These are phyloP conservation scores for Bovichtus variegatus DNA, from an alignment of 2,797 vertebrate genomes.

Conservation along the genomic window DNA sequence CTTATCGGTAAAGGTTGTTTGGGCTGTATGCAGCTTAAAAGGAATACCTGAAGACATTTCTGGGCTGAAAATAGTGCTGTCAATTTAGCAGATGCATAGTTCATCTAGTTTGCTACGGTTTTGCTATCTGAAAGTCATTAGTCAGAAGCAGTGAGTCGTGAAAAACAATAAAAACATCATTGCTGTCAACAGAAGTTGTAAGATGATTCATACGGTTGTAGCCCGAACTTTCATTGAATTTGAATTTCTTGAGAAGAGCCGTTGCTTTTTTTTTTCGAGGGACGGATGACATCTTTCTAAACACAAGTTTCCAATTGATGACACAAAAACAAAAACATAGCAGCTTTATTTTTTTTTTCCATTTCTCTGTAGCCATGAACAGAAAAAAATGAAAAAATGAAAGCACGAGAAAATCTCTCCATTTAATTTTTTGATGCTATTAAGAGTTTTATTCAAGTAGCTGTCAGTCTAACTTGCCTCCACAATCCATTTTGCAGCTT, in stretches of 20 bases:
- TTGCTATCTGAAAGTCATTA: not conserved
- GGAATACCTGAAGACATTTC: too few species aligned
- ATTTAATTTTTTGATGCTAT: not conserved
- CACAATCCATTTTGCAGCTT: constrained; percentile 28
- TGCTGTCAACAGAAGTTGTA: not conserved
- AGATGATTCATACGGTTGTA: not conserved
- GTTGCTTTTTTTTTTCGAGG: not conserved
- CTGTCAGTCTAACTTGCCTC: constrained; percentile 35
- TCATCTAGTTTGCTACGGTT: not conserved
- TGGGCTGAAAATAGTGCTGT: too few species aligned
- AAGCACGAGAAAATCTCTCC: not conserved
- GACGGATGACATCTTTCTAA: not conserved
- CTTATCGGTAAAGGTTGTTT: not conserved
- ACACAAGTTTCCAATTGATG: not conserved
- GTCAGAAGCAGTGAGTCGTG: not conserved
- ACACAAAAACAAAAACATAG: not conserved
- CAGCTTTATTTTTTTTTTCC: not conserved
- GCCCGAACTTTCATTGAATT: not conserved
- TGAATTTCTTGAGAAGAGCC: not conserved
- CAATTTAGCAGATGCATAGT: not conserved
- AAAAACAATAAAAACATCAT: not conserved
- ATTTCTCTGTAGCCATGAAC: not conserved
- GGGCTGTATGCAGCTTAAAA: not conserved
- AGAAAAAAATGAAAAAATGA: not conserved
- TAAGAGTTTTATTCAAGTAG: constrained; percentile 34